These are phyloP conservation scores for Sphenodon punctatus DNA, from an alignment of 2,797 vertebrate species.

Conservation along the genomic window DNA sequence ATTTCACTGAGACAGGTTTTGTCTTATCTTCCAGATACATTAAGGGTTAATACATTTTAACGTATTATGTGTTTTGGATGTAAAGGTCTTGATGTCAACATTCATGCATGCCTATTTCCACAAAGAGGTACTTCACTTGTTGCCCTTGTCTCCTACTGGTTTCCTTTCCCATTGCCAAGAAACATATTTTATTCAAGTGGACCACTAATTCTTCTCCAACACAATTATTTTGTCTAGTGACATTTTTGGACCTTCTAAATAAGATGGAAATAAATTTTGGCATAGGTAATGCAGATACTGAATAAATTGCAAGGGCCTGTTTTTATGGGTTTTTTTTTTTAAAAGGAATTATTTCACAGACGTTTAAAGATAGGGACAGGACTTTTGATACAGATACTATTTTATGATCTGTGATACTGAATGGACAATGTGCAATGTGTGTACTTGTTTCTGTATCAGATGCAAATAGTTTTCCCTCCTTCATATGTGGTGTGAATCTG, in stretches of 20 bases:
- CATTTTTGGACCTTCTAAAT: conserved; percentile 30
- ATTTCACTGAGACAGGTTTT: no score
- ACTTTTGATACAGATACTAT: conserved; percentile 52
- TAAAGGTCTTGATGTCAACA: conserved; percentile 18
- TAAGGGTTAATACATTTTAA: conserved; percentile 21
- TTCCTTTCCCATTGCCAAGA: conserved; percentile 42
- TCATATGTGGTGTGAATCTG: neutral
- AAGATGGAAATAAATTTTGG: conserved; percentile 53
- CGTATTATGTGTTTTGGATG: neutral
- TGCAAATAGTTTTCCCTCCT: neutral
- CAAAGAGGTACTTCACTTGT: conserved; percentile 29
- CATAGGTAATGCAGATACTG: conserved; percentile 31
- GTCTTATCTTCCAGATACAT: neutral
- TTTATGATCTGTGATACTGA: conserved; percentile 24
- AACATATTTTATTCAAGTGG: neutral
- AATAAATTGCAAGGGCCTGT: conserved; percentile 32
- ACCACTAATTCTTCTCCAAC: neutral
- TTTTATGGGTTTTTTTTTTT: conserved; percentile 54
- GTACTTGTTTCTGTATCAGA: conserved; percentile 13
- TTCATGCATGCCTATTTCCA: conserved; percentile 20
- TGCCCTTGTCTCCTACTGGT: conserved; percentile 38
- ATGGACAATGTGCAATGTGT: neutral
- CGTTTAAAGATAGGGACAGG: conserved; percentile 44
- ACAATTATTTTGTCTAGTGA: conserved; percentile 45
- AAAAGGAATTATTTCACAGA: conserved; percentile 53